Evolutionary conservation across 1,140 invertebrate genomes (phyloP).

Genomic region (Lepidostoma basale): DNA sequence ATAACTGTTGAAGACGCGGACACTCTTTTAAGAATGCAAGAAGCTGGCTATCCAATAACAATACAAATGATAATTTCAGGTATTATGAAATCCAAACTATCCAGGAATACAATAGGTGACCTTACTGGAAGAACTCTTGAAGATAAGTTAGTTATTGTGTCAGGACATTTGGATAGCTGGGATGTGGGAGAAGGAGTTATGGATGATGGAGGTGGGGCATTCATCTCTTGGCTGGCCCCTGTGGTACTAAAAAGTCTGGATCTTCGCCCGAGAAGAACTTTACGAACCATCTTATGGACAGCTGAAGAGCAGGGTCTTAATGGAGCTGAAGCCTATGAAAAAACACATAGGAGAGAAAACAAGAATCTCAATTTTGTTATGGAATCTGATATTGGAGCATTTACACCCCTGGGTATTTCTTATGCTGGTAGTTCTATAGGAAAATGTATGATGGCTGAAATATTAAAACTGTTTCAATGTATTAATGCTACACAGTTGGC

Average conservation of each 20-base stretch:
- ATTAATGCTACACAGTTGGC: conserved; percentile 41
- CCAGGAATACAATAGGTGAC: conserved; percentile 72
- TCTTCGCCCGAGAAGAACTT: conserved; percentile 69
- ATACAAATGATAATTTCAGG: conserved; percentile 50
- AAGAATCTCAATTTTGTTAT: conserved; percentile 63
- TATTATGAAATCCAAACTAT: conserved; percentile 48
- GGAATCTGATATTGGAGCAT: conserved; percentile 80
- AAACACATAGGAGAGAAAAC: conserved; percentile 56
- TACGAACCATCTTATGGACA: conserved; percentile 77
- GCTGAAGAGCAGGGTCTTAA: conserved; percentile 72
- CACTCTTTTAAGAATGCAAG: conserved; percentile 66
- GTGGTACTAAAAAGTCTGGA: conserved; percentile 67
- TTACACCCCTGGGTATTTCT: conserved; percentile 67
- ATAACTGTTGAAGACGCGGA: conserved; percentile 78
- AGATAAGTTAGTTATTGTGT: conserved; percentile 71
- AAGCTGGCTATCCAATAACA: conserved; percentile 51
- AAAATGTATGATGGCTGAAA: conserved; percentile 64
- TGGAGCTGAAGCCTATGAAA: conserved; percentile 66
- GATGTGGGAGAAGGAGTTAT: conserved; percentile 80
- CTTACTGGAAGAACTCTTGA: conserved; percentile 60
- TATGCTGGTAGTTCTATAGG: conserved; percentile 61
- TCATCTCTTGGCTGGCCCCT: conserved; percentile 75
- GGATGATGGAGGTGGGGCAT: conserved; percentile 79
- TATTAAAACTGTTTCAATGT: conserved; percentile 57
- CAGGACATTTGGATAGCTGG: conserved; percentile 84